phyloP scores from a whole-genome alignment of 2,888 invertebrate genomes.

The Agrenia bidenticulata region DNA sequence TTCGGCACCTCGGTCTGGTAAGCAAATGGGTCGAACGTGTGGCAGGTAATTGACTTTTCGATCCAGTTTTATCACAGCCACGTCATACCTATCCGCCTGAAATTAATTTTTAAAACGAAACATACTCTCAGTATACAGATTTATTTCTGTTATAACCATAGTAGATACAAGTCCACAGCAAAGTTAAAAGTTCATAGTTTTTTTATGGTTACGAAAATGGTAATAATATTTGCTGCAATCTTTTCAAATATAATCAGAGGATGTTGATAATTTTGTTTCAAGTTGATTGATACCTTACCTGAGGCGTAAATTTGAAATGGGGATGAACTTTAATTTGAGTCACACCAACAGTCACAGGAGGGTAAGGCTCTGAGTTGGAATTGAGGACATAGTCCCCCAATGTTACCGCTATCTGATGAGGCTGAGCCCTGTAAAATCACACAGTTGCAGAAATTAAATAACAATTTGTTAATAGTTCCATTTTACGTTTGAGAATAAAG shows the following conservation, averaged over 20 bases:
- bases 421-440: constrained; percentile 67
- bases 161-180: too few species aligned
- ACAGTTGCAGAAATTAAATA: too few species aligned
- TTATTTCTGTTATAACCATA: too few species aligned
- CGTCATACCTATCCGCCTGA: constrained; percentile 75
- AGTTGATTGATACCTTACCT: constrained; percentile 59
- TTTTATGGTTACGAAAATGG: too few species aligned
- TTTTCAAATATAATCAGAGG: too few species aligned
- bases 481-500: too few species aligned
- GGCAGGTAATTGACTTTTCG: constrained; percentile 82
- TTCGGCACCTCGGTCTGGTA: constrained; percentile 85
- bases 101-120: too few species aligned
- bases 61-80: constrained; percentile 83
- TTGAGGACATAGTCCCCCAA: constrained; percentile 91
- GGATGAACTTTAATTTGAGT: constrained; percentile 86
- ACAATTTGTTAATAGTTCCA: too few species aligned
- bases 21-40: constrained; percentile 85
- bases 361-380: constrained; percentile 85
- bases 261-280: too few species aligned
- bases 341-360: constrained; percentile 91
- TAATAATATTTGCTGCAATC: too few species aligned
- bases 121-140: too few species aligned
- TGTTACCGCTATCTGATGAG: constrained; percentile 88
- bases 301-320: constrained; percentile 88
- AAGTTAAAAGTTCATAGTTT: too few species aligned